phyloP scores from a whole-genome alignment of 2,797 vertebrate genomes.

The Craterocephalus amniculus region DNA sequence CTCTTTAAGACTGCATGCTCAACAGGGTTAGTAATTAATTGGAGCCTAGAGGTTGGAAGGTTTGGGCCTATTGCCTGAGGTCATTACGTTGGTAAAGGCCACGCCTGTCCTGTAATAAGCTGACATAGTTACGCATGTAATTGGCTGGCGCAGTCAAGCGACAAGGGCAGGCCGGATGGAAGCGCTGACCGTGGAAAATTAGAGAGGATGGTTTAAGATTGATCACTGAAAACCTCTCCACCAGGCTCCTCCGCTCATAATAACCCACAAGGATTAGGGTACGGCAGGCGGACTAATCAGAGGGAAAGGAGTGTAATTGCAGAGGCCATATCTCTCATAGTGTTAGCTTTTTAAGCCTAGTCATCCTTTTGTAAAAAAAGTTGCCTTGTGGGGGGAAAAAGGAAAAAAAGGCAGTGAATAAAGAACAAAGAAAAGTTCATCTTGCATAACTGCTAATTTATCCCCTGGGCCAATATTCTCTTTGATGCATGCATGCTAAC shows the following conservation, averaged over 20 bases:
- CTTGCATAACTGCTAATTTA: conserved; percentile 46
- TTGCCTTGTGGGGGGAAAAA: conserved; percentile 15
- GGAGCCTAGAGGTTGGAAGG: conserved; percentile 67
- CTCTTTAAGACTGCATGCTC: conserved; percentile 42
- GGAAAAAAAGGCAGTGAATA: conserved; percentile 8
- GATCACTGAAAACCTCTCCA: conserved; percentile 76
- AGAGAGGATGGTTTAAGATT: conserved; percentile 82
- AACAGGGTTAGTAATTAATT: conserved; percentile 75
- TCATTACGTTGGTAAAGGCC: conserved; percentile 65
- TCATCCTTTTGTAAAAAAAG: conserved; percentile 64
- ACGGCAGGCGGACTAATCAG: conserved; percentile 65
- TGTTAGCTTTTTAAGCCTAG: conserved; percentile 58
- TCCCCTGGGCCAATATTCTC: conserved; percentile 38
- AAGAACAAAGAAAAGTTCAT: conserved; percentile 55
- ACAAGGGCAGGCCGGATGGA: conserved; percentile 80
- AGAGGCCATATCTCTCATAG: conserved; percentile 57
- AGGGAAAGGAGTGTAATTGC: conserved; percentile 69
- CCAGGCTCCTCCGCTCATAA: conserved; percentile 61
- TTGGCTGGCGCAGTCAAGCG: conserved; percentile 79
- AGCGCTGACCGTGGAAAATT: conserved; percentile 82
- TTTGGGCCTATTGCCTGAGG: conserved; percentile 54
- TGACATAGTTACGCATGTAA: conserved; percentile 77
- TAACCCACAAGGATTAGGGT: conserved; percentile 69
- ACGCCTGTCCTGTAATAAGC: conserved; percentile 76
- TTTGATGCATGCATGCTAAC: conserved; percentile 34